phyloP scores from a whole-genome alignment of 2,113 vertebrate genomes.

The Rhinichthys klamathensis region DNA sequence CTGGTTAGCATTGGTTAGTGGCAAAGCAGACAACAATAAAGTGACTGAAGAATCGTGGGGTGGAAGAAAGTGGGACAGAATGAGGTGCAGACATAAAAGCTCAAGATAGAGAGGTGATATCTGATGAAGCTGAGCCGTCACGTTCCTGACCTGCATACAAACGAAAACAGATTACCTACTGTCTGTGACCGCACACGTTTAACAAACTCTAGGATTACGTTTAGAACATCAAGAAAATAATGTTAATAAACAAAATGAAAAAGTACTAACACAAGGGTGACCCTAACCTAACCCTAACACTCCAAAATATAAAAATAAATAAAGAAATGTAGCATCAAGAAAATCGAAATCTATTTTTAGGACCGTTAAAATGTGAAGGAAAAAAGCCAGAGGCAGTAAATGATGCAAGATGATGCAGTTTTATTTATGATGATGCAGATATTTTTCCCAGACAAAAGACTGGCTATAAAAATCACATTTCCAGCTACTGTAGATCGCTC shows the following conservation, averaged over 20 bases:
- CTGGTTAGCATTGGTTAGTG: slow-evolving; percentile 59
- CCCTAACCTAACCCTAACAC: background rate
- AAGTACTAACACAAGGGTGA: too few species aligned
- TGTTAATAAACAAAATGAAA: background rate
- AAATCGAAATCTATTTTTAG: background rate
- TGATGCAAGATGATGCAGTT: background rate
- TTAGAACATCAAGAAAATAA: background rate
- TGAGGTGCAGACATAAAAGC: background rate
- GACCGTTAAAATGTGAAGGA: background rate
- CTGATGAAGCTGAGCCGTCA: background rate
- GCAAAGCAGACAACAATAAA: background rate
- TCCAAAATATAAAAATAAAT: background rate
- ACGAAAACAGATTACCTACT: background rate
- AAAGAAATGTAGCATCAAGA: background rate
- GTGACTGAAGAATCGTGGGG: background rate
- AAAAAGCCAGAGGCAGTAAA: background rate
- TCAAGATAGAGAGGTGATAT: background rate
- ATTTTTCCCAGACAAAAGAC: slow-evolving; percentile 20
- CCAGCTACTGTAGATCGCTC: background rate
- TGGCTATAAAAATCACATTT: slow-evolving; percentile 22
- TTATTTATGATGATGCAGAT: too few species aligned
- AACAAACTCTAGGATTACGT: background rate
- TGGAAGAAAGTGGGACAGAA: background rate
- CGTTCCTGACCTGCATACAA: background rate
- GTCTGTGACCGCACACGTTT: background rate